A percentile compares a stretch with the other conserved stretches of the same genome.
phyloP scores from a whole-genome alignment of 2,113 vertebrate species.

The Planiliza haematocheilus region DNA sequence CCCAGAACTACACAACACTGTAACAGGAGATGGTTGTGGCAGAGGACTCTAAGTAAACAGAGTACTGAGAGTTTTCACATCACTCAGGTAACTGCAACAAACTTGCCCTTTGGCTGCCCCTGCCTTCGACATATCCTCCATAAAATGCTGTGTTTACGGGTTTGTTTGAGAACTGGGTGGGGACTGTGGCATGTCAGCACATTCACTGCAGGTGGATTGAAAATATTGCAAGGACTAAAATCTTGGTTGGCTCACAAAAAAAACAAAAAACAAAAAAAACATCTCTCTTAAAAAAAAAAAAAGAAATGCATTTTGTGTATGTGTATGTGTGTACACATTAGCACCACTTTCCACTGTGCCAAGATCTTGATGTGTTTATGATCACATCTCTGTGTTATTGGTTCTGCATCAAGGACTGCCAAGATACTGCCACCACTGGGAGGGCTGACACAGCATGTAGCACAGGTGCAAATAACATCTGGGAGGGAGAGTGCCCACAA shows the following conservation, averaged over 20 bases:
- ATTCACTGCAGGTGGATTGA: background rate
- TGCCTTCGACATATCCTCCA: background rate
- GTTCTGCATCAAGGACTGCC: constrained; percentile 21
- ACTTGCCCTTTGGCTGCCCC: constrained; percentile 20
- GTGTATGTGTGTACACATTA: constrained; percentile 23
- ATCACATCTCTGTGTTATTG: constrained; percentile 43
- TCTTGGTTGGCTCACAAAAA: background rate
- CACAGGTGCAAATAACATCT: constrained; percentile 57
- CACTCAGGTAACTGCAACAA: constrained; percentile 4
- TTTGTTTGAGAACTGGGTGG: background rate
- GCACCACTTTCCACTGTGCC: constrained; percentile 25
- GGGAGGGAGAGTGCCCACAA: constrained; percentile 21
- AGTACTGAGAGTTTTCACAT: constrained; percentile 4
- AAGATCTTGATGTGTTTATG: constrained; percentile 49
- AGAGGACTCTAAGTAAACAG: background rate
- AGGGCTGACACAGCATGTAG: constrained; percentile 36
- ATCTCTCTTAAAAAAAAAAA: background rate
- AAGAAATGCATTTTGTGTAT: background rate
- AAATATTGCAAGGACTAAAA: background rate
- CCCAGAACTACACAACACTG: background rate
- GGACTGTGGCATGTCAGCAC: background rate
- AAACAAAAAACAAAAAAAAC: too few relatives aligned
- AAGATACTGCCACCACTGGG: constrained; percentile 29
- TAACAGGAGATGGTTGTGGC: background rate
- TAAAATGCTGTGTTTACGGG: too few relatives aligned